Percentiles rank a stretch among this genome's conserved stretches.
Evolutionary conservation across 2,113 vertebrate species (phyloP).

Genomic region (Meleagris gallopavo): DNA sequence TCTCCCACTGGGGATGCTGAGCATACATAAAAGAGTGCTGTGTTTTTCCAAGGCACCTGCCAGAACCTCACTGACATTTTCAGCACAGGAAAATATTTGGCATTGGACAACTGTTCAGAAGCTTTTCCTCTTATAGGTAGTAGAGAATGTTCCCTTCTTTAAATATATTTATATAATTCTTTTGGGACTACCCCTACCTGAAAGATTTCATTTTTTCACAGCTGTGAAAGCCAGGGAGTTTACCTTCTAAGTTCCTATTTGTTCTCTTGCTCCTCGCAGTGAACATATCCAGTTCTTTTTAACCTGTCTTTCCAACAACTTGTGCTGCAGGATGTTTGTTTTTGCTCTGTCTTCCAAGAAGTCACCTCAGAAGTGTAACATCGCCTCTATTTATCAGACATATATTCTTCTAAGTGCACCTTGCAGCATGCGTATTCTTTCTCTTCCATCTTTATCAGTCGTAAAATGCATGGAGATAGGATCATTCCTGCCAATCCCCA

Average conservation of each 20-base stretch:
- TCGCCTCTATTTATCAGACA: constrained; percentile 1
- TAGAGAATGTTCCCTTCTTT: constrained; percentile 16
- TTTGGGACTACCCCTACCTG: background rate
- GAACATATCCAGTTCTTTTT: background rate
- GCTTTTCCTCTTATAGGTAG: constrained; percentile 19
- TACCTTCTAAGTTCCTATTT: background rate
- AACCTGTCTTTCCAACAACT: background rate
- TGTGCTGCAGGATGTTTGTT: background rate
- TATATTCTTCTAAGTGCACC: background rate
- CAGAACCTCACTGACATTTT: constrained; percentile 55
- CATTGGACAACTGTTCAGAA: constrained; percentile 42
- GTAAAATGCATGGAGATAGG: background rate
- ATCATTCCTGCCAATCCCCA: background rate
- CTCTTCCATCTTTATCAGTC: background rate
- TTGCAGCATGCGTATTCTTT: background rate
- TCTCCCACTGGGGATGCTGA: constrained; percentile 35
- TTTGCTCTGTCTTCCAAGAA: constrained; percentile 13
- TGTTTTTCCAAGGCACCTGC: constrained; percentile 62
- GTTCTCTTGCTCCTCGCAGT: background rate
- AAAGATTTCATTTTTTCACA: constrained; percentile 28
- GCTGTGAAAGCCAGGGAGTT: background rate
- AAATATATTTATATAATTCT: constrained; percentile 29
- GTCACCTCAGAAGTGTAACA: background rate
- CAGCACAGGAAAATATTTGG: constrained; percentile 59
- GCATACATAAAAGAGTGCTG: constrained; percentile 9